Base-by-base conservation (phyloP, 30 jellyfish, hydroid and myxozoan species). In the Catostylus mosaicus region DNA sequence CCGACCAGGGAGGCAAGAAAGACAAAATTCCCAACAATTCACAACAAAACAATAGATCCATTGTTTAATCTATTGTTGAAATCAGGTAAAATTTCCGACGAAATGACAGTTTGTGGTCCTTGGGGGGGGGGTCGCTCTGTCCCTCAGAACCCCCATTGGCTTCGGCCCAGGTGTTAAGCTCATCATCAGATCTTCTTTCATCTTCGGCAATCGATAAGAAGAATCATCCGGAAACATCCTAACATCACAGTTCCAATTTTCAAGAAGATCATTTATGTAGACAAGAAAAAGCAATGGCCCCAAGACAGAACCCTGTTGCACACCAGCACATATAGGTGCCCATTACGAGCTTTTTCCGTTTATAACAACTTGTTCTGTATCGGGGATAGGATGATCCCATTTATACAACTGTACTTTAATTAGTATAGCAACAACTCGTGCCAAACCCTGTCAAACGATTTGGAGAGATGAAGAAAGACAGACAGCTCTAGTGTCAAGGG, bases 291-390 rank as follows among this genome's bases (percentile, higher is more conserved):
- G n/a, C 54, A 40, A 14, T 40, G 54, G 54, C 20, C 88, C 86
- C 59, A 77, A 45, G 80, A 77, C 88, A 22, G 88, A 77, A 30
- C 88, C 88, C 34, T 77, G 88, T 22, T 87, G 86, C 61, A 57
- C 88, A 33, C 88, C 88, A 56, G 88, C 86, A 54, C 67, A 56
- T 7, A 77, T 57, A 33, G 38, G 30, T 33, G 62, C 86, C 88
- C 88, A 77, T 77, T 59, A 6, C 37, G 88, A 77, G 86, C 86
- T 3, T 18, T 29, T 77, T 1, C 88, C 82, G 36, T 77, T 77
- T 10, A 77, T 34, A 30, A 75, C 87, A 48, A 54, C 50, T 23
- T 10, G 59, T 50, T 77, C 80, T 75, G 61, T 8, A 75, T 33
- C 61, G 56, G 24, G 34, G 80, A 23, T 2, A 56, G 30, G 81